Evolutionary conservation across 2,113 vertebrate species (phyloP), one percentile per base, ranked within the genome.

Genomic region (Cochlearius cochlearius): DNA sequence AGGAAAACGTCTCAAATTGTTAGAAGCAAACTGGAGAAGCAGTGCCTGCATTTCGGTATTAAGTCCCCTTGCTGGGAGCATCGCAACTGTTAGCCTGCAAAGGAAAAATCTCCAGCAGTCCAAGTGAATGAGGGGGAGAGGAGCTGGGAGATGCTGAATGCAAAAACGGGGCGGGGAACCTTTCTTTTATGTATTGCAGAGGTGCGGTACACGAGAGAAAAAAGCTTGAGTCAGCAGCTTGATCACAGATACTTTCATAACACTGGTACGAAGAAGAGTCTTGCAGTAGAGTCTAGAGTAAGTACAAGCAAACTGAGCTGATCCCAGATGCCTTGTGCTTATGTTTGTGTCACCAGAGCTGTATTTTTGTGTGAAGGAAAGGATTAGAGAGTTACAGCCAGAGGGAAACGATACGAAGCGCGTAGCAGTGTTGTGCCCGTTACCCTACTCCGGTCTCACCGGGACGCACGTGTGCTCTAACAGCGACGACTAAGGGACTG

Each of bases 391-490:
- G 38, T 27, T 30, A 3, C 15, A 52, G 26, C 10, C 7, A 16
- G 49, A n/a, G 25, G 12, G 22, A 76, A 17, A 10, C 9, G 21
- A 4, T 34, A 8, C 1, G 1, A 47, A 18, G 55, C 8, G 8
- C 1, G 0, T 17, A 20, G 68, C 21, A 39, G 15, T 2, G 34
- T 9, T 49, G 49, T 52, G 29, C 12, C 50, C 6, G 3, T 69
- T 17, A 11, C 36, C 34, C 26, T 32, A 0, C 43, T 15, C 17
- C 0, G 3, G 3, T 50, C 34, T 38, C 21, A 9, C 29, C 0
- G 0, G 19, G n/a, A 7, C 3, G 22, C 11, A 34, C 0, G 9
- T n/a, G 63, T 22, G 49, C 32, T 52, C 27, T 20, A 12, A 10
- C 34, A 53, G 34, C 6, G 39, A 5, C 2, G 3, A 12, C 25